Conservation (phyloP, 2,797 vertebrate species). For the Alfaro cultratus region DNA sequence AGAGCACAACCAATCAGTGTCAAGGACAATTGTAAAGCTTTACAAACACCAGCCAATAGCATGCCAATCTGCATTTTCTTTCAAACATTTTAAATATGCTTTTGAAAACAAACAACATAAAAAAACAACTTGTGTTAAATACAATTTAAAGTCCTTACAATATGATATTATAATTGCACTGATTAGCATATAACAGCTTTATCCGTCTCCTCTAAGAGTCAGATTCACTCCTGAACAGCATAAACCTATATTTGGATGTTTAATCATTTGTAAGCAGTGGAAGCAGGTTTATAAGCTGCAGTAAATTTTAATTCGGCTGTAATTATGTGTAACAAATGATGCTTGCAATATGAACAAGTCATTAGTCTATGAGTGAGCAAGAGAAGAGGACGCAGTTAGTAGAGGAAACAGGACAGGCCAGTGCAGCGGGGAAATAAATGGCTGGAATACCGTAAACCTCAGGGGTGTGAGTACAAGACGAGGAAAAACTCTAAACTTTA, state of each 20-base stretch:
- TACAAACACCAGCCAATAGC: not conserved
- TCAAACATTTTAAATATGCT: no score
- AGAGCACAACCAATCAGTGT: not conserved
- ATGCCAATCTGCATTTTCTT: not conserved
- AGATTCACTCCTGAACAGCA: not conserved
- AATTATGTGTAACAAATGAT: not conserved
- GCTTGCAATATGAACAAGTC: not conserved
- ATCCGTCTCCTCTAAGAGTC: not conserved
- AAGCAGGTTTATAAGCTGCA: not conserved
- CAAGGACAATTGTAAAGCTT: not conserved
- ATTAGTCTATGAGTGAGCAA: not conserved
- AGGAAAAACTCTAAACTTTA: conserved; percentile 16
- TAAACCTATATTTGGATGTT: conserved; percentile 1
- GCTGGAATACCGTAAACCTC: not conserved
- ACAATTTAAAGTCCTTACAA: not conserved
- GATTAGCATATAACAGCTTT: not conserved
- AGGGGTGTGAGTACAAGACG: conserved; percentile 6
- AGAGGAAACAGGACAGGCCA: conserved; percentile 11
- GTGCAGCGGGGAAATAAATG: conserved; percentile 8
- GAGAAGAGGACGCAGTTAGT: not conserved
- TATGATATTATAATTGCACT: not conserved
- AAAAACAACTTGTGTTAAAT: not conserved
- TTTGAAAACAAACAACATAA: not conserved
- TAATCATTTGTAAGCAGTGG: not conserved
- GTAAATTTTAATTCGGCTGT: conserved; percentile 1